A percentile compares a stretch with the other conserved stretches of the same genome.
Conservation (phyloP, 1,140 invertebrate genomes). For the Apis dorsata region DNA sequence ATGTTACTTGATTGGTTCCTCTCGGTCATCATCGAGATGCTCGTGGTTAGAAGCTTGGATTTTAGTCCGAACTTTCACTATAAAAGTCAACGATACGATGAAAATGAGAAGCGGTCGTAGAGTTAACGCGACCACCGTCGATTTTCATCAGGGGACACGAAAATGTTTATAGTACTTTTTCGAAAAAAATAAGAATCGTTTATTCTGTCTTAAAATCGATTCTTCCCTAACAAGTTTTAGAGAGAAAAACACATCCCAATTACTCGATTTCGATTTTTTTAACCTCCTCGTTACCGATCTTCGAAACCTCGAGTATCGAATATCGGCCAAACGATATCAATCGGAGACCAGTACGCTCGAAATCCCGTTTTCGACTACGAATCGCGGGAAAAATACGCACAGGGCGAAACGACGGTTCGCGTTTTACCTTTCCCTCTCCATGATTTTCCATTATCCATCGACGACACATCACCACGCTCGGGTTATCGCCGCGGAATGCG, state of each 20-base stretch:
- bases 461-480: neutral
- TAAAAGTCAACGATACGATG: conserved; percentile 71
- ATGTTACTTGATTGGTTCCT: too few relatives aligned
- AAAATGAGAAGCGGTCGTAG: conserved; percentile 70
- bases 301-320: conserved; percentile 20
- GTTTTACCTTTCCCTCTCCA: neutral
- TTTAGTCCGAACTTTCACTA: conserved; percentile 70
- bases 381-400: conserved; percentile 5
- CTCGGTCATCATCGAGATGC: conserved; percentile 16
- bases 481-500: neutral
- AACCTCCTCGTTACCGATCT: conserved; percentile 3
- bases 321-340: conserved; percentile 47
- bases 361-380: conserved; percentile 10
- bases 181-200: too few relatives aligned
- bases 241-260: too few relatives aligned
- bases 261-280: too few relatives aligned
- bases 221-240: too few relatives aligned
- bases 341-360: neutral
- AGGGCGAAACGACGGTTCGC: neutral
- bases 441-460: conserved; percentile 25
- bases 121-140: conserved; percentile 57
- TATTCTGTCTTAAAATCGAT: too few relatives aligned
- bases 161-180: too few relatives aligned
- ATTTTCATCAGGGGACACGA: conserved; percentile 19
- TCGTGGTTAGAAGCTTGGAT: neutral